phyloP scores from a whole-genome alignment of 2,888 invertebrate genomes.

The Megastigmus dorsalis region DNA sequence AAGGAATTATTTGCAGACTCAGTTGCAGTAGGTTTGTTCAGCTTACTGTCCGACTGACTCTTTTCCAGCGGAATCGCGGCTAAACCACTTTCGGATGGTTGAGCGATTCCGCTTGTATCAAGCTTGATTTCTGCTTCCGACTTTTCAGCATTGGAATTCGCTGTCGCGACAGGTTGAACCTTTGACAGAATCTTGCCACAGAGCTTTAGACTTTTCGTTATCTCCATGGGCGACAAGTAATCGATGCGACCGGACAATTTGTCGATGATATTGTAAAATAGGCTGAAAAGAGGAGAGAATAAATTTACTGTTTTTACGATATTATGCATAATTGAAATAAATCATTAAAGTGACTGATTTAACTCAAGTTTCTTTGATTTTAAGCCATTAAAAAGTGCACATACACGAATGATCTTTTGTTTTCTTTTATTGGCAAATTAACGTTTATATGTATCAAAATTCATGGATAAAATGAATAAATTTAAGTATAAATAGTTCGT shows the following conservation, averaged over 20 bases:
- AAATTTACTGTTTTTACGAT: too few species aligned
- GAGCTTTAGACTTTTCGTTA: conserved; percentile 80
- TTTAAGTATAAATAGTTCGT: too few species aligned
- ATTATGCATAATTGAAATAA: too few species aligned
- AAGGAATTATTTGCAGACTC: conserved; percentile 60
- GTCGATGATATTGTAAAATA: conserved; percentile 81
- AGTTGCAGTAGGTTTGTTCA: conserved; percentile 70
- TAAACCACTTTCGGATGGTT: conserved; percentile 61
- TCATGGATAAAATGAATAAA: too few species aligned
- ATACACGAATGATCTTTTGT: too few species aligned
- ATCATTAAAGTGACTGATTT: too few species aligned
- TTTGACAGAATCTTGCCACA: conserved; percentile 85
- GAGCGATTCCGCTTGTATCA: conserved; percentile 11
- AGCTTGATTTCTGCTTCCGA: conserved; percentile 52
- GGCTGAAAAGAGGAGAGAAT: conserved; percentile 64
- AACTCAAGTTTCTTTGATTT: too few species aligned
- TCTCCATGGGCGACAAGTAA: conserved; percentile 78
- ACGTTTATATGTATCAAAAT: too few species aligned
- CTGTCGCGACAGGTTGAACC: conserved; percentile 81
- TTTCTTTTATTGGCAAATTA: too few species aligned
- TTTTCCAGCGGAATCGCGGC: conserved; percentile 76
- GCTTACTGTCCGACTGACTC: conserved; percentile 81
- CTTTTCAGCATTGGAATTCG: conserved; percentile 61
- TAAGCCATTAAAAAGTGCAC: too few species aligned
- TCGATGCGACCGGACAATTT: conserved; percentile 78